Conservation (phyloP, 2,797 vertebrate genomes). For the Falco peregrinus region DNA sequence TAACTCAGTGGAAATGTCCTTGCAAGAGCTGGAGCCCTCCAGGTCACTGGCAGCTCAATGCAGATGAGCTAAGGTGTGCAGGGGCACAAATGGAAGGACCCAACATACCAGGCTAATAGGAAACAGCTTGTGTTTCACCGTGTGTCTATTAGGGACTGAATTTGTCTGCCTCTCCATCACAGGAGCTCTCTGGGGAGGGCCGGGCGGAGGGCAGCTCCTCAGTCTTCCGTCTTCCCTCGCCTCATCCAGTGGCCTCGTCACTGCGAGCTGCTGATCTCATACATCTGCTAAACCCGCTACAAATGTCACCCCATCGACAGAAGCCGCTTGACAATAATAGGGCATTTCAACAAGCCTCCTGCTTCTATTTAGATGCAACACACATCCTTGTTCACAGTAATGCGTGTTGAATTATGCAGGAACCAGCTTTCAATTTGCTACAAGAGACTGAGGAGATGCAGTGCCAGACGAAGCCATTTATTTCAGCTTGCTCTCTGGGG, state of each 20-base stretch:
- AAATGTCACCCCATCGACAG: constrained; percentile 49
- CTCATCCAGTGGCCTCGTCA: neutral
- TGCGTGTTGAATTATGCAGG: constrained; percentile 66
- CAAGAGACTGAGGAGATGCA: constrained; percentile 37
- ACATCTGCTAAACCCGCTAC: constrained; percentile 54
- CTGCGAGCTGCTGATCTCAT: neutral
- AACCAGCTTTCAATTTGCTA: constrained; percentile 64
- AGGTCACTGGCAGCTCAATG: neutral
- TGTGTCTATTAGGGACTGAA: neutral
- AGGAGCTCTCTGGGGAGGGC: neutral
- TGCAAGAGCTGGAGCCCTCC: neutral
- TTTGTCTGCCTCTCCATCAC: neutral
- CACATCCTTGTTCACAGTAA: constrained; percentile 43
- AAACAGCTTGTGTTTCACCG: neutral
- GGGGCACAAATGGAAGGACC: neutral
- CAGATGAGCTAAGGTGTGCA: neutral
- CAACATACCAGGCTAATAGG: neutral
- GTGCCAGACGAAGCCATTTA: constrained; percentile 67
- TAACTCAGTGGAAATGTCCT: neutral
- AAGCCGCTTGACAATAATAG: constrained; percentile 20
- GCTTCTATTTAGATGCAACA: constrained; percentile 58
- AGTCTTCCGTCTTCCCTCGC: neutral
- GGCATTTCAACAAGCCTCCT: constrained; percentile 57
- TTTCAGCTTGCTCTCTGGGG: constrained; percentile 53
- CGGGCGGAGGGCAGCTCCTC: neutral